Percentiles rank a stretch among this genome's conserved stretches.
Conservation (phyloP, 2,888 invertebrate species). For the Cryptocephalus moraei region DNA sequence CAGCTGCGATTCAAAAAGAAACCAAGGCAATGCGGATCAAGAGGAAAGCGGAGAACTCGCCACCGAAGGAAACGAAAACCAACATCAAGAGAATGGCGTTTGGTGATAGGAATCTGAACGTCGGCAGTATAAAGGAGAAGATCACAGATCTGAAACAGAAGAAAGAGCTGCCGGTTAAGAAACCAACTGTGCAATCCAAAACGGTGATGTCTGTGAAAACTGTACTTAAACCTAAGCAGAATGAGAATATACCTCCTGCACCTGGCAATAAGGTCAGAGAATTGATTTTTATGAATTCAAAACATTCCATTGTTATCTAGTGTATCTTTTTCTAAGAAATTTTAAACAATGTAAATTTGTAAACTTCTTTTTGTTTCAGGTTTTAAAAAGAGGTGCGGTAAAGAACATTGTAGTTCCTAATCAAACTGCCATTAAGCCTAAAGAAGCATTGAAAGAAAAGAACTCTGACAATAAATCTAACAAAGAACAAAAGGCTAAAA, state of each 20-base stretch:
- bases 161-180: conserved; percentile 32
- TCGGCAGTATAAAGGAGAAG: conserved; percentile 7
- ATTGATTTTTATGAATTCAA: background rate
- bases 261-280: conserved; percentile 22
- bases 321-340: background rate
- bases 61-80: conserved; percentile 59
- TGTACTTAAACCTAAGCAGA: conserved; percentile 32
- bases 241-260: conserved; percentile 32
- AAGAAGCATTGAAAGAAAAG: conserved; percentile 28
- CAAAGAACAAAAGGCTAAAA: conserved; percentile 26
- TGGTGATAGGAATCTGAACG: conserved; percentile 68
- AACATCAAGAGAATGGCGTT: conserved; percentile 69
- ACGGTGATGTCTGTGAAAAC: conserved; percentile 31
- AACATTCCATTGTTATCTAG: background rate
- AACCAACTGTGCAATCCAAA: conserved; percentile 39
- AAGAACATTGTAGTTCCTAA: conserved; percentile 23
- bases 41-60: conserved; percentile 73
- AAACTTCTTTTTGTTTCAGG: conserved; percentile 3
- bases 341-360: background rate
- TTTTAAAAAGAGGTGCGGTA: conserved; percentile 32
- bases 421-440: conserved; percentile 32
- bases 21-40: conserved; percentile 46
- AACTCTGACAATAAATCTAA: conserved; percentile 24
- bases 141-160: conserved; percentile 22
- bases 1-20: conserved; percentile 10